Evolutionary conservation across 37 sponge, comb jelly and placozoan species (phyloP).

Genomic region (Halichondria panicea): DNA sequence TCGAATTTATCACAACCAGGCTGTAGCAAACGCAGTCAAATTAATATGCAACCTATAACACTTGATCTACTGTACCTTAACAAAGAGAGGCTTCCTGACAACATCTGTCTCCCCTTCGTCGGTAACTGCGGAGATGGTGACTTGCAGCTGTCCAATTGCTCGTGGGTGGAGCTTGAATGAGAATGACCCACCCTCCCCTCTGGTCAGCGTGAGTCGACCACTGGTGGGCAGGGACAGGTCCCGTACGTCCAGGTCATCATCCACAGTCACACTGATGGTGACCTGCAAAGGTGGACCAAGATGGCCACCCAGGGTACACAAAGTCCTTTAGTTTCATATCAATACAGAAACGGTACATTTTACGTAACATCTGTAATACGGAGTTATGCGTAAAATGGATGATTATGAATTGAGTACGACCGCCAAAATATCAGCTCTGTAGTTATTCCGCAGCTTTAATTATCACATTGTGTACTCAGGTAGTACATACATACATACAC

Average conservation of each 20-base stretch:
- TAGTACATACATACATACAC: no score
- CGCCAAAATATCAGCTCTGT: no score
- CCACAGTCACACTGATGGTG: conserved; percentile 8
- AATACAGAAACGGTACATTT: no score
- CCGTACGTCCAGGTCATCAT: conserved; percentile 37
- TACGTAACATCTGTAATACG: no score
- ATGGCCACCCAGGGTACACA: no score
- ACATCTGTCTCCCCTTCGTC: conserved; percentile 13
- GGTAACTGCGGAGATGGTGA: conserved; percentile 19
- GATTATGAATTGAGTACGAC: no score
- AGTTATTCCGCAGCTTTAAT: no score
- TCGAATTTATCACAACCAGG: conserved; percentile 65
- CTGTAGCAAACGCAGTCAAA: not conserved
- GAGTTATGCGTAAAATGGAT: no score
- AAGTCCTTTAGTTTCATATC: no score
- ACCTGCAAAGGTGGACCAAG: conserved; percentile 26
- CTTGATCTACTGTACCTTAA: conserved; percentile 32
- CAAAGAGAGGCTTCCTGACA: conserved; percentile 41
- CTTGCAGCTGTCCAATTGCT: conserved; percentile 39
- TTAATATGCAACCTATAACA: not conserved
- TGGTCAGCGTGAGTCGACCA: not conserved
- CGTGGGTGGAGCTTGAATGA: conserved; percentile 20
- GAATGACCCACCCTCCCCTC: conserved; percentile 3
- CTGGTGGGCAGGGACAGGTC: not conserved
- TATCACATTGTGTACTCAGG: no score